Conservation (phyloP, 2,888 invertebrate species). For the Thymelicus lineola region DNA sequence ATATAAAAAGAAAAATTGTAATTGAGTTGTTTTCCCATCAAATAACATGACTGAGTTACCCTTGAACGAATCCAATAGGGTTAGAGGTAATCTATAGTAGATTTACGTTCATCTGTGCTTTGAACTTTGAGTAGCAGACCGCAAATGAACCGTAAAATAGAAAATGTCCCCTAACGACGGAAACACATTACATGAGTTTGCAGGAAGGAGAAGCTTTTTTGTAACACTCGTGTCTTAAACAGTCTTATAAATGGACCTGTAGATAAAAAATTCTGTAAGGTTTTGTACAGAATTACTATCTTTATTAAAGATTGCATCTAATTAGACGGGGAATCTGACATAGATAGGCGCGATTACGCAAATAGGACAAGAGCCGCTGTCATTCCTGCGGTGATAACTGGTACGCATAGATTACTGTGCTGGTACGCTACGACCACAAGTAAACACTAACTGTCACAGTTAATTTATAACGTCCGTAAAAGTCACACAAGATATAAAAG, state of each 20-base stretch:
- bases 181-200: not conserved
- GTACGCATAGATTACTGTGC: too few relatives aligned
- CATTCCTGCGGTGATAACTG: slow-evolving; percentile 37
- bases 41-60: not conserved
- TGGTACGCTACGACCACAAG: slow-evolving; percentile 24
- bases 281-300: slow-evolving; percentile 37
- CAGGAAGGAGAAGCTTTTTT: slow-evolving; percentile 4
- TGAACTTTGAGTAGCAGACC: not conserved
- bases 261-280: slow-evolving; percentile 5
- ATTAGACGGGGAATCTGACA: slow-evolving; percentile 58
- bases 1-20: too few relatives aligned
- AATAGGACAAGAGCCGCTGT: slow-evolving; percentile 58
- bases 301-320: slow-evolving; percentile 54
- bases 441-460: slow-evolving; percentile 13
- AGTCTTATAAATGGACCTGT: slow-evolving; percentile 3
- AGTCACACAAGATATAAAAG: slow-evolving; percentile 20
- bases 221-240: not conserved
- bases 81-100: not conserved
- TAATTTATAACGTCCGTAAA: slow-evolving; percentile 29
- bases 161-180: slow-evolving; percentile 7
- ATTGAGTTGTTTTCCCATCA: not conserved
- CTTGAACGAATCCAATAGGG: not conserved
- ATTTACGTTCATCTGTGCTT: not conserved
- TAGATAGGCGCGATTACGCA: slow-evolving; percentile 61
- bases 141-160: slow-evolving; percentile 12